Conservation (phyloP, 2,797 vertebrate species). For the Spinus olivaceus region DNA sequence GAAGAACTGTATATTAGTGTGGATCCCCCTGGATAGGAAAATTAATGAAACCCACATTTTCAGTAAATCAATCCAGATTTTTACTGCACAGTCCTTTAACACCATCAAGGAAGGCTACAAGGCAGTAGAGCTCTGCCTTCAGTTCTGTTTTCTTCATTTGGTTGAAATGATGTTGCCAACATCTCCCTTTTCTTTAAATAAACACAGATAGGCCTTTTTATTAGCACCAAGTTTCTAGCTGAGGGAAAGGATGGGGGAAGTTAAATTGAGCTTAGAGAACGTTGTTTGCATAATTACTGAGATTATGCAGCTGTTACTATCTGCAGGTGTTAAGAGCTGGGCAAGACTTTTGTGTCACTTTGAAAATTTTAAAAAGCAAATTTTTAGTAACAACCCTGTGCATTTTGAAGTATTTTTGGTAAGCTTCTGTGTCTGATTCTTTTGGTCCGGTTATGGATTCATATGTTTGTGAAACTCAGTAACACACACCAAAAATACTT, state of each 20-base stretch:
- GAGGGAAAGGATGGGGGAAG: background rate
- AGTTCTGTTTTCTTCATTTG: background rate
- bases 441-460: background rate
- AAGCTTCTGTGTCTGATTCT: background rate
- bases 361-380: background rate
- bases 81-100: background rate
- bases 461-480: background rate
- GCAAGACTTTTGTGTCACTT: background rate
- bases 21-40: background rate
- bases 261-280: conserved; percentile 44
- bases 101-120: background rate
- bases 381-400: background rate
- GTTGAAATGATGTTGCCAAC: background rate
- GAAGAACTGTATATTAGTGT: background rate
- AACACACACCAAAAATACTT: background rate
- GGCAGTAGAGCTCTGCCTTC: background rate
- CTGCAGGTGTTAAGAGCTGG: conserved; percentile 45
- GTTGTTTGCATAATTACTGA: conserved; percentile 36
- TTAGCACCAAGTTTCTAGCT: background rate
- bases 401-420: background rate
- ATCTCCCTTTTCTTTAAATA: background rate
- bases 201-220: background rate
- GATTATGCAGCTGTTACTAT: conserved; percentile 37
- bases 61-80: background rate
- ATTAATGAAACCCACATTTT: background rate